Evolutionary conservation across 1,140 invertebrate genomes (phyloP), one percentile per base, ranked within the genome.

Genomic region (Adelges cooleyi): DNA sequence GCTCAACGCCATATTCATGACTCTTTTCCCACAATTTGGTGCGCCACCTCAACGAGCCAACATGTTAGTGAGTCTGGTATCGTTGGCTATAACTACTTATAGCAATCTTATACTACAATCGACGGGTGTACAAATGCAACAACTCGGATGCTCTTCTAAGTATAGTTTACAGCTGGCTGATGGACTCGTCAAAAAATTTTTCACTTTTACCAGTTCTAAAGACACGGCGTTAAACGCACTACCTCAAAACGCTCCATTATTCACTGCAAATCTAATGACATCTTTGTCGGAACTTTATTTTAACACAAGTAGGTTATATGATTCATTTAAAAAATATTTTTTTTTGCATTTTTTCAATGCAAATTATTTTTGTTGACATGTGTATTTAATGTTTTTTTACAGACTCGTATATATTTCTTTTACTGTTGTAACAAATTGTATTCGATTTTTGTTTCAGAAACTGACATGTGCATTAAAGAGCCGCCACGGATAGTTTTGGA

Each of bases 111-210:
- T 90, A 2, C 73, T 91, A 15, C 80, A 83, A 54, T 86, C 86
- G 1, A 82, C 87, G 20, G 87, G 68, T 66, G 85, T 87, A n/a
- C 88, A 87, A 84, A 82, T 90, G 74, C 87, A 90, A 74, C 87
- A 90, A 72, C 78, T 87, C 65, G 84, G 86, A 10, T 87, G 86
- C 56, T 86, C 85, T n/a, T 87, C 86, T 3, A 70, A 72, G 38
- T 72, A 69, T 46, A 69, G 69, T 17, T 53, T 65, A 46, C 82
- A 83, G 72, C 76, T 90, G 6, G 86, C 85, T 1, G 81, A 84
- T 67, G 84, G 83, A 67, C 75, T 91, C 36, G 81, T 90, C n/a
- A 80, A 83, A 66, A 87, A 91, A 73, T 89, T 89, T 71, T 86
- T 90, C 70, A 80, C 83, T 40, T 77, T 87, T 53, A 80, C 85